Evolutionary conservation across 2,888 invertebrate species (phyloP), one percentile per base, ranked within the genome.

Genomic region (Rambutsinella grinnellia): DNA sequence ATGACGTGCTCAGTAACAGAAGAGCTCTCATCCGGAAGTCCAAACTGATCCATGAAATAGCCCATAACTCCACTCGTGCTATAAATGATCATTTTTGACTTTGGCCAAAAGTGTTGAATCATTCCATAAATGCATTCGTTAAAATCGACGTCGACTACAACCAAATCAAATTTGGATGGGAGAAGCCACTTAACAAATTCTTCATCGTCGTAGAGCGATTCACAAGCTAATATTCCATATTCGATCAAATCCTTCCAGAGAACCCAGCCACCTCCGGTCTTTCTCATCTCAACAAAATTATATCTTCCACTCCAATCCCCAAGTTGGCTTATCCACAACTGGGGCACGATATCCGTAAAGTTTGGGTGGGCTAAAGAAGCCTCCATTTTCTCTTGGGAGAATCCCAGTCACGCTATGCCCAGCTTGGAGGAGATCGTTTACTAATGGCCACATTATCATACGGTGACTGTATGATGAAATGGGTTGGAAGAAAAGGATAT

Each of bases 111-210:
- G 10, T 68, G 47, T 3, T 67, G 68, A n/a, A n/a, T n/a, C 28
- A 79, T 13, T 1, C 65, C 78, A n/a, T 68, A n/a, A 10, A 49
- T 76, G 51, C 74, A 63, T 3, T 81, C 81, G 44, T 71, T 69
- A 21, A 60, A 66, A 1, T 76, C 17, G 13, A 65, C 27, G 47
- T 81, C 81, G 3, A 79, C 27, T 17, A 81, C 19, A 0, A 81
- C 76, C 15, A 79, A 46, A 53, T 81, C 81, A 56, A 75, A 75
- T 19, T 57, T 51, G 6, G 70, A 63, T n/a, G n/a, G n/a, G n/a
- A n/a, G n/a, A 13, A 76, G 36, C 79, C 77, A 78, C 1, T 60
- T 19, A 6, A 71, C 8, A 56, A 60, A 58, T 27, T 66, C 70
- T 0, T n/a, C 21, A 13, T 54, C 53, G 23, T 26, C 15, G 3